A percentile compares a stretch with the other conserved stretches of the same genome.
These are phyloP conservation scores for Hymenopus coronatus DNA, from an alignment of 2,888 invertebrate genomes.

Conservation along the genomic window DNA sequence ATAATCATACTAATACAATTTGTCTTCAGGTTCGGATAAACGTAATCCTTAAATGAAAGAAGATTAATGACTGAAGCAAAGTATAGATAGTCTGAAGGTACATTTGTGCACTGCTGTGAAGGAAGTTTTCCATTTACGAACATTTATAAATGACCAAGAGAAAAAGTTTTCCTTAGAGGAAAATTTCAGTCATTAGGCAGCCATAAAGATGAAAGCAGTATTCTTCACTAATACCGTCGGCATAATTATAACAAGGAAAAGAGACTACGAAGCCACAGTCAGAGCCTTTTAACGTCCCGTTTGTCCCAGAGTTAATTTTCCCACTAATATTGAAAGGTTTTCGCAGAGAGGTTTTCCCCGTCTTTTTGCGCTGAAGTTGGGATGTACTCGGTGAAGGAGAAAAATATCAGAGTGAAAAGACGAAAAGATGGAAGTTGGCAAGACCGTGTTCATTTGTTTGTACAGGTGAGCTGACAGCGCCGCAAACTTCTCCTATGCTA, in stretches of 20 bases:
- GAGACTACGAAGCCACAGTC: neutral
- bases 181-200: neutral
- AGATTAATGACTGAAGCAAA: too few relatives aligned
- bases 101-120: too few relatives aligned
- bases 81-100: too few relatives aligned
- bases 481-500: neutral
- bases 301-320: neutral
- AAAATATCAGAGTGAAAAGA: neutral
- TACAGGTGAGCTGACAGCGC: neutral
- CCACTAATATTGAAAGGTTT: neutral
- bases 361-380: neutral
- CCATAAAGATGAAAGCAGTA: neutral
- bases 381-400: neutral
- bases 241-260: neutral
- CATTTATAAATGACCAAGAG: too few relatives aligned
- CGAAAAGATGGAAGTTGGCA: neutral
- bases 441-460: neutral
- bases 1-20: too few relatives aligned
- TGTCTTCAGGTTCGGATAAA: too few relatives aligned
- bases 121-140: too few relatives aligned
- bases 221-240: neutral
- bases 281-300: neutral
- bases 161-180: neutral
- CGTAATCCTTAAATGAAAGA: too few relatives aligned
- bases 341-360: neutral